Percentiles rank a stretch among this genome's conserved stretches.
phyloP scores from a whole-genome alignment of 2,797 vertebrate species.

The Protonibea diacanthus region DNA sequence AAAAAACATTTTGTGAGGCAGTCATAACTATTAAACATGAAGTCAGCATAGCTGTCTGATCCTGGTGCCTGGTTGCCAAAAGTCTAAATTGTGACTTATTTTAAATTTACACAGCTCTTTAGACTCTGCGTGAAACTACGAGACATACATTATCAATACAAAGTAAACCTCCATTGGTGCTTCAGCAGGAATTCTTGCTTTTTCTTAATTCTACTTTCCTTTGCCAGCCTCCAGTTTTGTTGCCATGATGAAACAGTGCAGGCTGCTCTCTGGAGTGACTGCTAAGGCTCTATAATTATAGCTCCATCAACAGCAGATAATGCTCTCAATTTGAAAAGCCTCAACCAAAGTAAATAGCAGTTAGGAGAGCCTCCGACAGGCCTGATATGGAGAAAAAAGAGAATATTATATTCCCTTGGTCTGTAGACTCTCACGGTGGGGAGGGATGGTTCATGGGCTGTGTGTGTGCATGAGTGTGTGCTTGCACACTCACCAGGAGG shows the following conservation, averaged over 20 bases:
- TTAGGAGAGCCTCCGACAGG: slow-evolving; percentile 44
- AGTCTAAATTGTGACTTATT: slow-evolving; percentile 1
- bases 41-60: background rate
- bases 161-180: background rate
- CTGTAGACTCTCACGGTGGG: slow-evolving; percentile 34
- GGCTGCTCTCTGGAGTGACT: slow-evolving; percentile 40
- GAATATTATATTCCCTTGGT: slow-evolving; percentile 58
- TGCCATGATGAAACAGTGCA: slow-evolving; percentile 41
- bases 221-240: slow-evolving; percentile 22
- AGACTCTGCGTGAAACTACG: slow-evolving; percentile 11
- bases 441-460: slow-evolving; percentile 14
- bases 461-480: slow-evolving; percentile 24
- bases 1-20: background rate
- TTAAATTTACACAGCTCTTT: slow-evolving; percentile 1
- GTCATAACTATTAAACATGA: background rate
- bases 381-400: slow-evolving; percentile 54
- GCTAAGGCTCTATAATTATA: slow-evolving; percentile 56
- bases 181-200: background rate
- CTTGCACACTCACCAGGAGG: slow-evolving; percentile 48
- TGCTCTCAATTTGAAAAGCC: slow-evolving; percentile 58
- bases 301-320: slow-evolving; percentile 61
- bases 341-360: slow-evolving; percentile 60
- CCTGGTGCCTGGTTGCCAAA: background rate
- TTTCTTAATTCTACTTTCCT: background rate
- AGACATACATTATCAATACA: background rate